Evolutionary conservation across 2,888 invertebrate genomes (phyloP).

Genomic region (Drosophila borborema): DNA sequence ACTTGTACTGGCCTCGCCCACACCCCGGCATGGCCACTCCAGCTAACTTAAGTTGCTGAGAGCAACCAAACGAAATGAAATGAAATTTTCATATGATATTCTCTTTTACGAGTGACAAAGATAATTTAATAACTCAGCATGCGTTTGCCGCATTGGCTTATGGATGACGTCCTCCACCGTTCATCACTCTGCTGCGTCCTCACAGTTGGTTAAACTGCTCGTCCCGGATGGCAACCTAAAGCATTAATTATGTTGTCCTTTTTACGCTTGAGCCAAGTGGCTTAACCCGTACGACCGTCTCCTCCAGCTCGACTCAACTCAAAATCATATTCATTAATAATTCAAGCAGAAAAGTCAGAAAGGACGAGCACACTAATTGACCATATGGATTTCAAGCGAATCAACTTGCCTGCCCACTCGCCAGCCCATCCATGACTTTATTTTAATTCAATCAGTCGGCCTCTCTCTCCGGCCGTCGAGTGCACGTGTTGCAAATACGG

Average conservation of each 20-base stretch:
- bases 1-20: conserved; percentile 3
- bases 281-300: conserved; percentile 1
- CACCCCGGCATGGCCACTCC: background rate
- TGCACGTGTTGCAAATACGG: conserved; percentile 20
- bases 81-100: conserved; percentile 79
- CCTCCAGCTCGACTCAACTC: conserved; percentile 9
- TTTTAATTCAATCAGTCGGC: conserved; percentile 59
- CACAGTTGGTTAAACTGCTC: conserved; percentile 50
- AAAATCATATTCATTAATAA: conserved; percentile 73
- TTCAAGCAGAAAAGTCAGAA: conserved; percentile 76
- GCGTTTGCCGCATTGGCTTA: conserved; percentile 59
- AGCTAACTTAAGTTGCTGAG: conserved; percentile 42
- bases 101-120: conserved; percentile 73
- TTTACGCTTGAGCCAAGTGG: conserved; percentile 63
- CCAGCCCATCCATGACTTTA: conserved; percentile 32
- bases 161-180: conserved; percentile 31
- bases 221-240: conserved; percentile 43
- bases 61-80: conserved; percentile 75
- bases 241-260: conserved; percentile 79
- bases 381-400: conserved; percentile 63
- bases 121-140: conserved; percentile 78
- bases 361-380: conserved; percentile 75
- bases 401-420: conserved; percentile 7
- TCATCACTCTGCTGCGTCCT: conserved; percentile 4
- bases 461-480: conserved; percentile 14